Percentiles rank a stretch among this genome's conserved stretches.
phyloP scores from a whole-genome alignment of 2,113 vertebrate species.

The Castor canadensis region DNA sequence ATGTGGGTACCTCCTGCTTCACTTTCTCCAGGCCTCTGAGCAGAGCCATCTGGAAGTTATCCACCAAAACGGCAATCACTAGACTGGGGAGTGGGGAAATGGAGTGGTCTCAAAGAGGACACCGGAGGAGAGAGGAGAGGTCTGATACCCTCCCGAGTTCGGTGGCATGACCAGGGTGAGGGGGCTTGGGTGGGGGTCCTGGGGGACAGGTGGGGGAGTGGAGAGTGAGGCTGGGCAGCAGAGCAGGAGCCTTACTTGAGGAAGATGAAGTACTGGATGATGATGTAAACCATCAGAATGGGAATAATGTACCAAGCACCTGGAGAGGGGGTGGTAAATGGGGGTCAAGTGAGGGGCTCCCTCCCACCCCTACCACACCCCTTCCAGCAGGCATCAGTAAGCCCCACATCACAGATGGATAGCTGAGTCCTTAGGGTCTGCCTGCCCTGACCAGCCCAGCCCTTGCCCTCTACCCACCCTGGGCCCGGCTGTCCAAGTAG shows the following conservation, averaged over 20 bases:
- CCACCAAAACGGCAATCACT: conserved; percentile 81
- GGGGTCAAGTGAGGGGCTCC: neutral
- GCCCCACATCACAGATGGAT: neutral
- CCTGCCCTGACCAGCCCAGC: neutral
- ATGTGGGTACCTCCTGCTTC: conserved; percentile 58
- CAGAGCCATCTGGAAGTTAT: conserved; percentile 80
- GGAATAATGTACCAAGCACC: conserved; percentile 80
- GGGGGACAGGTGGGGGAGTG: fast-evolving
- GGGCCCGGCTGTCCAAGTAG: conserved; percentile 72
- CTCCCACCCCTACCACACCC: fast-evolving
- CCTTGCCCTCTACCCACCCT: conserved; percentile 50
- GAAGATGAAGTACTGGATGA: conserved; percentile 82
- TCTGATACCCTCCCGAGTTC: neutral
- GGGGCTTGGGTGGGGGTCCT: neutral
- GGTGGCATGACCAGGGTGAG: neutral
- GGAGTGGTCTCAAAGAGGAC: neutral
- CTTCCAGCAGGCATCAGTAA: neutral
- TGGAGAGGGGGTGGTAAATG: neutral
- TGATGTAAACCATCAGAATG: conserved; percentile 81
- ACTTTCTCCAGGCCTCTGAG: conserved; percentile 59
- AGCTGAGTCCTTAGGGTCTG: neutral
- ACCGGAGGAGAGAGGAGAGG: neutral
- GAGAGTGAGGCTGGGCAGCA: neutral
- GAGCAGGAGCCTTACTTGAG: conserved; percentile 77
- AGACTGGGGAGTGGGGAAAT: conserved; percentile 57